Conservation (phyloP, 2,113 vertebrate species). For the Pomatorhinus ruficollis region DNA sequence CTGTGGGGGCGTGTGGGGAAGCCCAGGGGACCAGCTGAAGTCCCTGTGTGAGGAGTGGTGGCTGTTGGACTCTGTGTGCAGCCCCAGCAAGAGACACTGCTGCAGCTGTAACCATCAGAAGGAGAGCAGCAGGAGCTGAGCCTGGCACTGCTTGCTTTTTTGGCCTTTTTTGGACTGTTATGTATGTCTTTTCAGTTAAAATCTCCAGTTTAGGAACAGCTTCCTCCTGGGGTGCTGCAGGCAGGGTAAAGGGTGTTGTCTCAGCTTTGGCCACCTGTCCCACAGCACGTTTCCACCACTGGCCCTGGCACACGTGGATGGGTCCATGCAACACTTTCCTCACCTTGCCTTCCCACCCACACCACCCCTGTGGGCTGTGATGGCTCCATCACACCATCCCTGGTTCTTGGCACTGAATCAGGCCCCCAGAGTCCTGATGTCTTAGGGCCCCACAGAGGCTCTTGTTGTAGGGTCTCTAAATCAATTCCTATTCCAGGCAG, state of each 20-base stretch:
- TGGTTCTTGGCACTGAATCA: neutral
- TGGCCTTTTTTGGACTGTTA: neutral
- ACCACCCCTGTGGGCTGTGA: neutral
- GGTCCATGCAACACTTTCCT: neutral
- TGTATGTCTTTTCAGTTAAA: neutral
- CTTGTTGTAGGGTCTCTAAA: neutral
- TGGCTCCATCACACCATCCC: rapidly evolving
- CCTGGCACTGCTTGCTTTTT: neutral
- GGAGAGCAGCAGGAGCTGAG: neutral
- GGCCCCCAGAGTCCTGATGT: too few relatives aligned
- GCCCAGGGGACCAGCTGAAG: neutral
- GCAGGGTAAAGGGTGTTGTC: neutral
- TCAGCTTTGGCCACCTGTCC: neutral
- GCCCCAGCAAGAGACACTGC: neutral
- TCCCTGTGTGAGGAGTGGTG: too few relatives aligned
- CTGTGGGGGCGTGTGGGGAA: neutral
- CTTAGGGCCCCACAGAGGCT: neutral
- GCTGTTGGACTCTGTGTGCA: neutral
- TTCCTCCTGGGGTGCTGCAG: neutral
- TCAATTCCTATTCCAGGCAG: neutral
- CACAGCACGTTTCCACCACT: rapidly evolving
- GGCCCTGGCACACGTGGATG: too few relatives aligned
- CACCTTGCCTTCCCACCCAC: neutral
- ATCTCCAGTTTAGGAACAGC: neutral
- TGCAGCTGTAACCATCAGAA: neutral